Base-by-base conservation (phyloP, 1,140 invertebrate species). In the Euglossa dilemma region DNA sequence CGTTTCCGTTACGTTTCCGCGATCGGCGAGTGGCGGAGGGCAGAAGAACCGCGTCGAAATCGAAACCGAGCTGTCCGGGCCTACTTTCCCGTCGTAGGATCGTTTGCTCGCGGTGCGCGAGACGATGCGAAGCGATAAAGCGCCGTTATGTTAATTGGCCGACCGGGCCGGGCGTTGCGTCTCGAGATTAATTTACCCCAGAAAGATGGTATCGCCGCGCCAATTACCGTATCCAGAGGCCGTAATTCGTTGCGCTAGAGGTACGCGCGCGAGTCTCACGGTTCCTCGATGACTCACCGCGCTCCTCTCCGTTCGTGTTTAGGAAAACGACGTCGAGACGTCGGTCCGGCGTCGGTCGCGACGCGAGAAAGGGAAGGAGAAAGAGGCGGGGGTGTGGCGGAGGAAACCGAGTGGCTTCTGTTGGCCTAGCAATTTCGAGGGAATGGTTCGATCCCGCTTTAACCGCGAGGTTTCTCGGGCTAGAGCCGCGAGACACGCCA, bases 61-160 rank as follows among this genome's bases (percentile, higher is more conserved):
- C 47, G 82, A 86, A 77, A 87, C 69, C 73, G 71, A 56, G n/a
- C 54, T 82, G 56, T 56, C 69, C 36, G 36, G 52, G 18, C 70
- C 69, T 73, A 80, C 69, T 57, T 57, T 64, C 72, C 50, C 80
- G 54, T 25, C 47, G 5, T 66, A n/a, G 14, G 50, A 79, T 77
- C 73, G 45, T 85, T 83, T 85, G 71, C 74, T 57, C 77, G 71
- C 66, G 69, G 36, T 56, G 77, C 23, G 43, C 72, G 81, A 87
- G 80, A 85, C 83, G 79, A 43, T 12, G 52, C 61, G 52, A 16
- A 28, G 12, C 74, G 86, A 87, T 87, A 87, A 87, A 71, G 61
- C 70, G 81, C 86, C 86, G 86, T 87, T 87, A 87, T 81, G 85
- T 87, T 87, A 87, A 87, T 87, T 87, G 86, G 85, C 52, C 50